Evolutionary conservation across 1,140 invertebrate species (phyloP).

Genomic region (Gryllus bimaculatus): DNA sequence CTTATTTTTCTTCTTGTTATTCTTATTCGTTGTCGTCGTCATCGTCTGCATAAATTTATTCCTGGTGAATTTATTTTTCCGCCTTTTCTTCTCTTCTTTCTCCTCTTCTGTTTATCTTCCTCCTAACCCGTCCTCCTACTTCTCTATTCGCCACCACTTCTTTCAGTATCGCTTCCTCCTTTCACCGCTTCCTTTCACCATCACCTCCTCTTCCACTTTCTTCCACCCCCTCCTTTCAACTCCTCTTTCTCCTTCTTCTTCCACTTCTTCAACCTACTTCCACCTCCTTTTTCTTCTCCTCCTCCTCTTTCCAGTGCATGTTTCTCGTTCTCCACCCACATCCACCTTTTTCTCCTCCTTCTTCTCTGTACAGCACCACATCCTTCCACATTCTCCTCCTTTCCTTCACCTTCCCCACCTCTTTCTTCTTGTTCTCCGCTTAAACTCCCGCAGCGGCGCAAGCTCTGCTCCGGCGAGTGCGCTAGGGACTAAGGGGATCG

Average conservation of each 20-base stretch:
- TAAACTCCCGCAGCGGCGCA: background rate
- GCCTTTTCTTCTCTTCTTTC: too few species aligned
- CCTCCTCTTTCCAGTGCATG: background rate
- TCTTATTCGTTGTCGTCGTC: too few species aligned
- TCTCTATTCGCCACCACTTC: too few species aligned
- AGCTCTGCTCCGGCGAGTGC: too few species aligned
- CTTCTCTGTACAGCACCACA: background rate
- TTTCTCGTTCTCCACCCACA: background rate
- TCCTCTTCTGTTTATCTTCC: too few species aligned
- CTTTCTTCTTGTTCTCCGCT: background rate
- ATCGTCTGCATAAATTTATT: too few species aligned
- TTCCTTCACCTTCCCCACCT: background rate
- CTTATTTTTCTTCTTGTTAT: too few species aligned
- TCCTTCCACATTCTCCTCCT: background rate
- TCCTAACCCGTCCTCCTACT: background rate
- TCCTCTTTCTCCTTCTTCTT: background rate
- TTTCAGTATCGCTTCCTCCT: too few species aligned
- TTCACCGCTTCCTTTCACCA: background rate
- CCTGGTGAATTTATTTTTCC: too few species aligned
- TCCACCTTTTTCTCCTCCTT: background rate
- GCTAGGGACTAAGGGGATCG: background rate
- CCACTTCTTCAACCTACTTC: background rate
- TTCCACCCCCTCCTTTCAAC: background rate
- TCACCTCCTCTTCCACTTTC: background rate
- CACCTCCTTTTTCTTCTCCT: background rate